phyloP scores from a whole-genome alignment of 2,888 invertebrate species.

The Drosophila ezoana region DNA sequence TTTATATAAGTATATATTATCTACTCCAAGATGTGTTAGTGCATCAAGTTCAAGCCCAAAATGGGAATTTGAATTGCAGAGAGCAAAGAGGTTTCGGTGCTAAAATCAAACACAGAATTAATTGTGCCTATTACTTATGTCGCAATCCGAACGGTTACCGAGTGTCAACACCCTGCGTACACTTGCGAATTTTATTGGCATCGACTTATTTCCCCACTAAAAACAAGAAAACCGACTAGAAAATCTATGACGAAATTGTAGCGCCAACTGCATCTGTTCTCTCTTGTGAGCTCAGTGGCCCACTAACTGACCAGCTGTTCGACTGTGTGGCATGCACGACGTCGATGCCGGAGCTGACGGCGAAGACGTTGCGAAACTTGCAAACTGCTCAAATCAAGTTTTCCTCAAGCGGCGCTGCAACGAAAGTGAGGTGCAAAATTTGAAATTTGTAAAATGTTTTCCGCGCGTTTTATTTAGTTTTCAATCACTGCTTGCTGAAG shows the following conservation, averaged over 20 bases:
- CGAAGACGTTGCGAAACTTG: conserved; percentile 55
- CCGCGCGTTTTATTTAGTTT: conserved; percentile 56
- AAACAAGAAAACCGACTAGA: conserved; percentile 44
- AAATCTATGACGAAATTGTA: conserved; percentile 57
- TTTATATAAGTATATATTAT: background rate
- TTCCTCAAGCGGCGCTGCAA: conserved; percentile 35
- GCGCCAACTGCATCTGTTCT: conserved; percentile 61
- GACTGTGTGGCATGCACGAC: conserved; percentile 30
- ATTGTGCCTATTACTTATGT: conserved; percentile 35
- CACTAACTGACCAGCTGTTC: conserved; percentile 44
- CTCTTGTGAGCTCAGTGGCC: conserved; percentile 48
- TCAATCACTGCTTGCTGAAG: conserved; percentile 51
- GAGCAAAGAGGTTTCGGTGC: conserved; percentile 16
- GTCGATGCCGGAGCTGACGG: conserved; percentile 10
- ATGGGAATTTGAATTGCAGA: background rate
- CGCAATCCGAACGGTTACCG: conserved; percentile 39
- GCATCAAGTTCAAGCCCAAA: conserved; percentile 43
- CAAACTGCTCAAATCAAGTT: conserved; percentile 71
- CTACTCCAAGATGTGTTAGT: background rate
- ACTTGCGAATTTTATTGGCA: conserved; percentile 47
- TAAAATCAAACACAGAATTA: conserved; percentile 25
- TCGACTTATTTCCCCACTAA: conserved; percentile 54
- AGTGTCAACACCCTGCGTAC: conserved; percentile 63
- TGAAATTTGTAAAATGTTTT: conserved; percentile 57
- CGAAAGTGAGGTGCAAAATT: conserved; percentile 60